A percentile compares a stretch with the other conserved stretches of the same genome.
These are phyloP conservation scores for Platycercus adscitus DNA, from an alignment of 2,113 vertebrate species.

Conservation along the genomic window DNA sequence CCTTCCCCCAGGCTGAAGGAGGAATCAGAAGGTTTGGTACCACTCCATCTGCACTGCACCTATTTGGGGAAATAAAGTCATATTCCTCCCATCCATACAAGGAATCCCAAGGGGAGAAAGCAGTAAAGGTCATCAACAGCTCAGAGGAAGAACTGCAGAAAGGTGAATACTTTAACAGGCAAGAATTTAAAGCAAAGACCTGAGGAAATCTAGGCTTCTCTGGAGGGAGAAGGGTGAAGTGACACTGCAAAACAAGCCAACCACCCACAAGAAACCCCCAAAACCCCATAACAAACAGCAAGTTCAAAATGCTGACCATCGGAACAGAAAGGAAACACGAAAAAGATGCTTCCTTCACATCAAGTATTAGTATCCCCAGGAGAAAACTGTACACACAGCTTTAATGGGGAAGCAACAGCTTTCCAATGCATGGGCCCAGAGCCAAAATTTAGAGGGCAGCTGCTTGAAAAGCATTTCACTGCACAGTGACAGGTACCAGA, in stretches of 20 bases:
- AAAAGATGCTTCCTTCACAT: not conserved
- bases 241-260: not conserved
- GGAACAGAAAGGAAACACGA: not conserved
- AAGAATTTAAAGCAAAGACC: not conserved
- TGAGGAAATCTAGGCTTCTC: not conserved
- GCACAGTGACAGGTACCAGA: not conserved
- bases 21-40: not conserved
- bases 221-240: not conserved
- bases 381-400: not conserved
- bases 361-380: not conserved
- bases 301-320: not conserved
- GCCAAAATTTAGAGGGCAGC: not conserved
- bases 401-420: not conserved
- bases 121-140: not conserved
- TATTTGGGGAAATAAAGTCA: not conserved
- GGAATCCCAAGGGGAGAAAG: not conserved
- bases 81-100: not conserved
- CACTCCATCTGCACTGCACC: not conserved
- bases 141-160: not conserved
- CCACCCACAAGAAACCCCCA: not conserved
- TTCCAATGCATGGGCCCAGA: not conserved
- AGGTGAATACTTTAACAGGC: not conserved
- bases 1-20: not conserved
- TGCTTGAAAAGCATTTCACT: not conserved
- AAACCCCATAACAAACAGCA: not conserved